Percentiles rank a stretch among this genome's conserved stretches.
Conservation (phyloP, 1,140 invertebrate genomes). For the Drosophila insularis region DNA sequence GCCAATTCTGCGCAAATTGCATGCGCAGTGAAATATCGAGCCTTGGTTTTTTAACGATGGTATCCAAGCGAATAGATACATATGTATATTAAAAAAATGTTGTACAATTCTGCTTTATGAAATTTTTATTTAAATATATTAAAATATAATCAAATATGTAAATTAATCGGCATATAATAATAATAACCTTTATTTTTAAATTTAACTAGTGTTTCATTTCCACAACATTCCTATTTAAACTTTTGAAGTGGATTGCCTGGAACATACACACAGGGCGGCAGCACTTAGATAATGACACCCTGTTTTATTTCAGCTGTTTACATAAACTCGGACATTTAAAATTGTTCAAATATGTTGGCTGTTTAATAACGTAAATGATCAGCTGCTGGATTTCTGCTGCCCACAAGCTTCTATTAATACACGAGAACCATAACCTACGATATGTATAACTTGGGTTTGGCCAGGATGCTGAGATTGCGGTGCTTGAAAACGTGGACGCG, state of each 20-base stretch:
- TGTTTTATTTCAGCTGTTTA: conserved; percentile 9
- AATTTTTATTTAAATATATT: too few species aligned
- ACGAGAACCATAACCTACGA: conserved; percentile 3
- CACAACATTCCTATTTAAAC: not conserved
- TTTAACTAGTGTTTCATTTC: not conserved
- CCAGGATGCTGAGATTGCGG: conserved; percentile 46
- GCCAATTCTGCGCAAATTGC: conserved; percentile 25
- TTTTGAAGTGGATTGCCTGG: not conserved
- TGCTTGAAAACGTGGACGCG: conserved; percentile 26
- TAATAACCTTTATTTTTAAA: too few species aligned
- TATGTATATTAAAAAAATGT: not conserved
- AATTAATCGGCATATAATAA: too few species aligned
- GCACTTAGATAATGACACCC: not conserved
- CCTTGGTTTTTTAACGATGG: not conserved
- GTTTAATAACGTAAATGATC: not conserved
- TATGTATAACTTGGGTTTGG: conserved; percentile 16
- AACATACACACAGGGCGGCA: not conserved
- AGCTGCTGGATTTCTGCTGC: conserved; percentile 8
- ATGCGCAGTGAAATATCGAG: conserved; percentile 35
- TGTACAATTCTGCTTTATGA: too few species aligned
- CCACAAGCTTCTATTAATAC: not conserved
- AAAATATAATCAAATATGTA: too few species aligned
- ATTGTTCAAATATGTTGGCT: conserved; percentile 13
- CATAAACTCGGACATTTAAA: conserved; percentile 9
- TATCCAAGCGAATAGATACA: not conserved